Conservation (phyloP, 1,140 invertebrate genomes). For the Aphis craccivora region DNA sequence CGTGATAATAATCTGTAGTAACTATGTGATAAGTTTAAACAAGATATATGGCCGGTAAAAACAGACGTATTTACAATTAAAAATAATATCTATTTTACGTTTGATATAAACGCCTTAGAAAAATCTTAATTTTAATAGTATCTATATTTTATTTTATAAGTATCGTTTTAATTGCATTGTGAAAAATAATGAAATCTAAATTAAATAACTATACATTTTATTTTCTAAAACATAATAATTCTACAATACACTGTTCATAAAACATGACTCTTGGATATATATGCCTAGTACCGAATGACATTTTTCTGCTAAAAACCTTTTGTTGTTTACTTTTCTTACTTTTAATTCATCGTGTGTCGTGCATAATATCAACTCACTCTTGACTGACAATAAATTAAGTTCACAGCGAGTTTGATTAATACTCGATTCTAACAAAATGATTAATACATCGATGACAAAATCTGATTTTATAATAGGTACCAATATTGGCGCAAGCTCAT, state of each 20-base stretch:
- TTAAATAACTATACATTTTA: too few species aligned
- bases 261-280: neutral
- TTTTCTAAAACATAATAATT: too few species aligned
- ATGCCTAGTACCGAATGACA: neutral
- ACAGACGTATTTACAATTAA: neutral
- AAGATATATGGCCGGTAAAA: neutral
- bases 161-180: too few species aligned
- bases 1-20: neutral
- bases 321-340: neutral
- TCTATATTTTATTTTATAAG: too few species aligned
- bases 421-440: neutral
- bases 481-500: slow-evolving; percentile 85
- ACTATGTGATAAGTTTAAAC: neutral
- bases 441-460: neutral
- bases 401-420: neutral
- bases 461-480: slow-evolving; percentile 69
- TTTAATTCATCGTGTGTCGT: neutral
- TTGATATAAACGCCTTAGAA: too few species aligned
- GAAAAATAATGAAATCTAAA: too few species aligned
- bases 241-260: neutral
- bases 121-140: too few species aligned
- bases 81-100: too few species aligned
- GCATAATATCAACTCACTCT: neutral
- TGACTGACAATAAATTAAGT: neutral
- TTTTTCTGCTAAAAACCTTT: neutral